phyloP scores from a whole-genome alignment of 2,113 vertebrate genomes.

The Ammodytes marinus region DNA sequence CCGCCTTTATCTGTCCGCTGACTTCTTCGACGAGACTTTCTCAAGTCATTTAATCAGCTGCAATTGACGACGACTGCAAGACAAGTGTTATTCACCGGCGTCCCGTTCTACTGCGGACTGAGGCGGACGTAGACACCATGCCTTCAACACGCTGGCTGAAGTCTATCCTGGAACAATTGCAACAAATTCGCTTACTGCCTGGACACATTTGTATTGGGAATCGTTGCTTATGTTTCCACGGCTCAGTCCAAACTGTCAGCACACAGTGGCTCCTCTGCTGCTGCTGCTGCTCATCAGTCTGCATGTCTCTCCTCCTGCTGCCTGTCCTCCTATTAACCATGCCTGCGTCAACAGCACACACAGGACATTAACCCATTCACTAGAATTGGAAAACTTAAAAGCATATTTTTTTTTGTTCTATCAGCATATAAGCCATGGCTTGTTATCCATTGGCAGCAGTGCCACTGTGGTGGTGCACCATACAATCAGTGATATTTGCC shows the following conservation, averaged over 20 bases:
- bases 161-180: not conserved
- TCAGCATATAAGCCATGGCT: not conserved
- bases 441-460: too few species aligned
- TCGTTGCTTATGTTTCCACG: not conserved
- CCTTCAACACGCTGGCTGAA: not conserved
- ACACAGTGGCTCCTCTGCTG: conserved; percentile 36
- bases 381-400: not conserved
- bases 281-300: conserved; percentile 55
- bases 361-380: conserved; percentile 61
- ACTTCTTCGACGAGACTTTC: conserved; percentile 80
- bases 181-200: not conserved
- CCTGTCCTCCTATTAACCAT: conserved; percentile 45
- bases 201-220: not conserved
- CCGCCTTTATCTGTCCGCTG: conserved; percentile 74
- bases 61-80: conserved; percentile 19
- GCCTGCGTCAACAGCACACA: conserved; percentile 66
- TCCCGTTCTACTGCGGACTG: conserved; percentile 27
- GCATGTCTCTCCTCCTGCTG: conserved; percentile 65
- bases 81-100: conserved; percentile 54
- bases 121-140: conserved; percentile 47
- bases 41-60: conserved; percentile 81
- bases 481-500: not conserved
- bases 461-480: not conserved
- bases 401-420: not conserved
- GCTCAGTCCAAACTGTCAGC: conserved; percentile 44